Conservation (phyloP, 1,140 invertebrate species). For the Meloidogyne floridensis region DNA sequence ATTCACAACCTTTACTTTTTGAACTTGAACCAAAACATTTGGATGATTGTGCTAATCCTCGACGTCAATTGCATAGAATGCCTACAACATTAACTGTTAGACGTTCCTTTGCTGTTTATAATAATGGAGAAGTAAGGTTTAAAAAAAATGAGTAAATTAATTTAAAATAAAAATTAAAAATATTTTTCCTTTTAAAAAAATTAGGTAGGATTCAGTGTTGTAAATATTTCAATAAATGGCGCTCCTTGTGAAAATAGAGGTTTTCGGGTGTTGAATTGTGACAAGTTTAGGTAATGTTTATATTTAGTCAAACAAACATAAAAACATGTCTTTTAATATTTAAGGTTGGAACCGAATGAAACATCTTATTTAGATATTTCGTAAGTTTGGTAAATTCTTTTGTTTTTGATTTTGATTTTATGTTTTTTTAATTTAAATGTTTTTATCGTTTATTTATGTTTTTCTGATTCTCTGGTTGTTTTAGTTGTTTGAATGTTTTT, state of each 20-base stretch:
- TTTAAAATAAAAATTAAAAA: neutral
- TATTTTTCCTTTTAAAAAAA: neutral
- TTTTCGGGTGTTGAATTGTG: constrained; percentile 82
- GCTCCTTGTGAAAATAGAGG: constrained; percentile 82
- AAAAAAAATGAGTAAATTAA: neutral
- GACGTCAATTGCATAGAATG: constrained; percentile 69
- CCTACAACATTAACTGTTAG: constrained; percentile 78
- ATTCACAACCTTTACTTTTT: constrained; percentile 78
- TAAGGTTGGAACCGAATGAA: constrained; percentile 77
- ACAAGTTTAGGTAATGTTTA: constrained; percentile 71
- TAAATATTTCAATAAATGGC: constrained; percentile 77
- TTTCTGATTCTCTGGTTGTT: too few species aligned
- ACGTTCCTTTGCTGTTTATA: constrained; percentile 82
- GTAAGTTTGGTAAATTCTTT: constrained; percentile 57
- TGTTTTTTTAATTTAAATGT: too few species aligned
- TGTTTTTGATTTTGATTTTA: constrained; percentile 10
- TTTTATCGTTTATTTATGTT: too few species aligned
- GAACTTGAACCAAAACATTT: constrained; percentile 82
- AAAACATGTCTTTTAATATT: neutral
- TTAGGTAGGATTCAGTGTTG: constrained; percentile 75
- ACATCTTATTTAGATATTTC: constrained; percentile 84
- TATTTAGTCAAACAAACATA: neutral
- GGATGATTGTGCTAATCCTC: constrained; percentile 74
- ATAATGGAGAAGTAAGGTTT: constrained; percentile 74
- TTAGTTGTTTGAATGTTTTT: too few species aligned